These are phyloP conservation scores for Hyles euphorbiae DNA, from an alignment of 1,140 invertebrate species.

Conservation along the genomic window DNA sequence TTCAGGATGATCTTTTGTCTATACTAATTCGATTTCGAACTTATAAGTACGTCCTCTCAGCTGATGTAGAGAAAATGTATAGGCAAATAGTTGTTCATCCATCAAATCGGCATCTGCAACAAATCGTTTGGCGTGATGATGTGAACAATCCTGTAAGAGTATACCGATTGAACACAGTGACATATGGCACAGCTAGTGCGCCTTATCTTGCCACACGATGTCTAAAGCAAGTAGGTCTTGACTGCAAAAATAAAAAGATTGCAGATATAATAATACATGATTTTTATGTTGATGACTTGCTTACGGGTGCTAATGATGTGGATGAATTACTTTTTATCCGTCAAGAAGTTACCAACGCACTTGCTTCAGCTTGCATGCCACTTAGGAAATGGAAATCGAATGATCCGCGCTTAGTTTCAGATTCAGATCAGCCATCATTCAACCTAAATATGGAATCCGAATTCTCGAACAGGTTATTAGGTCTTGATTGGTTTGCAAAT, in stretches of 20 bases:
- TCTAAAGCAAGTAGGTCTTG: constrained; percentile 17
- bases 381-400: constrained; percentile 19
- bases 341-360: constrained; percentile 9
- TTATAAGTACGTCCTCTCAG: background rate
- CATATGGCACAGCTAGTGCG: too few species aligned
- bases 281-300: constrained; percentile 58
- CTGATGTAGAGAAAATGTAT: constrained; percentile 1
- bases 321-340: constrained; percentile 16
- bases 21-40: background rate
- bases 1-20: background rate
- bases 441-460: constrained; percentile 14
- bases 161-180: too few species aligned
- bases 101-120: background rate
- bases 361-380: constrained; percentile 6
- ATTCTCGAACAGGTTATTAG: constrained; percentile 15
- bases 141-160: too few species aligned
- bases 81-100: background rate
- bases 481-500: constrained; percentile 12
- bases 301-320: constrained; percentile 43
- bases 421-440: background rate
- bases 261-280: constrained; percentile 28
- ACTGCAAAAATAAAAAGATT: constrained; percentile 25
- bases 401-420: constrained; percentile 3
- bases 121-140: too few species aligned
- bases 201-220: constrained; percentile 17